Percentiles rank a stretch among this genome's conserved stretches.
Conservation (phyloP, 2,113 vertebrate genomes). For the Oreochromis aureus region DNA sequence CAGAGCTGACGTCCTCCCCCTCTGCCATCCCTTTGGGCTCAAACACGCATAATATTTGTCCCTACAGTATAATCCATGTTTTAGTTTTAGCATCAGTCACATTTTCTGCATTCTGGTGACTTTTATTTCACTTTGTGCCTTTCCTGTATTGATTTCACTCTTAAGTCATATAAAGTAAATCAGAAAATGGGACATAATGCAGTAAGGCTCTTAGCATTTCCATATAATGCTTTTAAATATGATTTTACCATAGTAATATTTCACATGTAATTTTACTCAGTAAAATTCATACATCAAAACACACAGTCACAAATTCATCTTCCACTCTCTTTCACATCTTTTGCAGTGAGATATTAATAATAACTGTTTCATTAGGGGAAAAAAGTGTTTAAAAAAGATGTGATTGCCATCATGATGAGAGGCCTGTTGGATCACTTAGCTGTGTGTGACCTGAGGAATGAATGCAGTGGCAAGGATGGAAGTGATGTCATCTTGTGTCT, state of each 20-base stretch:
- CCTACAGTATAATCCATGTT: background rate
- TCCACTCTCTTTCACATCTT: background rate
- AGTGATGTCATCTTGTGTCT: background rate
- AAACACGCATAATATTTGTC: background rate
- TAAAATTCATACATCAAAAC: background rate
- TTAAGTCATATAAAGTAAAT: background rate
- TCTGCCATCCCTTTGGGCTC: background rate
- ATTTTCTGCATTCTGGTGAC: background rate
- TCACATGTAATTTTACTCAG: background rate
- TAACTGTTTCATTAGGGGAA: background rate
- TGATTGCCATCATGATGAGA: background rate
- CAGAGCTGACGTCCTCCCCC: background rate
- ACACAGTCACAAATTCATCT: background rate
- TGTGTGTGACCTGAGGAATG: background rate
- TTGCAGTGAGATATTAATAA: background rate
- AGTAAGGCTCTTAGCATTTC: background rate
- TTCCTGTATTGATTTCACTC: background rate
- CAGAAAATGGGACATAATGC: background rate
- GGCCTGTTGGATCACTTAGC: background rate
- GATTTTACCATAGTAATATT: background rate
- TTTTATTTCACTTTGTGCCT: background rate
- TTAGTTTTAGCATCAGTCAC: background rate
- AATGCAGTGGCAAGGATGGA: background rate
- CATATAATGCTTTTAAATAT: background rate
- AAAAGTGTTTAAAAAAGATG: background rate